Evolutionary conservation across 2,113 vertebrate species (phyloP), one percentile per base, ranked within the genome.

Genomic region (Garra rufa): DNA sequence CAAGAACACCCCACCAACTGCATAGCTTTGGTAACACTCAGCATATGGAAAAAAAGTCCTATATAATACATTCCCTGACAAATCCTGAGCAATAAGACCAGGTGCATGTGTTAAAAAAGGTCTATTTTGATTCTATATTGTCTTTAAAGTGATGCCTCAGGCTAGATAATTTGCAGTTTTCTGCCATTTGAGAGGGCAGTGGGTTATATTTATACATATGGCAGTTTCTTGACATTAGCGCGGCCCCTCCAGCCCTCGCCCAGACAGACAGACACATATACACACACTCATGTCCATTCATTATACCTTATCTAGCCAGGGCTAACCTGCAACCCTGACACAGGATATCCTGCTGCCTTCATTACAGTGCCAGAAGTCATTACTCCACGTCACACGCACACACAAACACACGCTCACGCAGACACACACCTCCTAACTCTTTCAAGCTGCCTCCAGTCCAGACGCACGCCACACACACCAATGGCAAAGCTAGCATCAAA

Each of bases 331-430:
- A 85, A 46, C 76, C 80, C 84, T 85, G 84, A 89, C 87, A 83
- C 82, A 81, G 82, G 84, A 89, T 85, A 86, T 91, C 88, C 88
- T 89, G 88, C 82, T 44, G 85, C 82, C 84, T 88, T 88, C 86
- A 88, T 89, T 88, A 89, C 84, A 83, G 69, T 74, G 87, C 76
- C 86, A 88, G 76, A 34, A 85, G 74, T 80, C 88, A 89, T 89
- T 89, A 89, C 85, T 90, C 77, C 61, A 79, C 80, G 46, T 81
- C 81, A 81, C 67, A 70, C 67, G 77, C 88, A 74, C 87, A 81
- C 65, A 76, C 81, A 34, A 34, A 55, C 76, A 81, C 48, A 84
- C 83, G 73, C 65, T 74, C 41, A 61, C 52, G 19, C 63, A 71
- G 43, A 59, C 65, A 61, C 69, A 83, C 78, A 83, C 52, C 71